Evolutionary conservation across 2,888 invertebrate genomes (phyloP).

Genomic region (Zele albiditarsus): DNA sequence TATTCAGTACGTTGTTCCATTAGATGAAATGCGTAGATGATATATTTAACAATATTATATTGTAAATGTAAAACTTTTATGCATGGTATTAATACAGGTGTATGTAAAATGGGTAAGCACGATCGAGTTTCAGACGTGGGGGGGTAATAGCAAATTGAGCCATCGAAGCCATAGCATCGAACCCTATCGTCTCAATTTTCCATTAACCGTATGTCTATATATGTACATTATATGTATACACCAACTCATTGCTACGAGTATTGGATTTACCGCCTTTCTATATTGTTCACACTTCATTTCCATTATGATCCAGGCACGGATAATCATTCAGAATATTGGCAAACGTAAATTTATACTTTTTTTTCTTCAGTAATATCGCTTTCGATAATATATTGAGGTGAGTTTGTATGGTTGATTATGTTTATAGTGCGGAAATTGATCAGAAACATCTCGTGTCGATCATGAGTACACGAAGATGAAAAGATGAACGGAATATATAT

Average conservation of each 20-base stretch:
- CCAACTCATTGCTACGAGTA: not conserved
- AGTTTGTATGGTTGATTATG: too few relatives aligned
- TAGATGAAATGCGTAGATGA: not conserved
- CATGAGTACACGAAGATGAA: too few relatives aligned
- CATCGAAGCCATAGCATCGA: conserved; percentile 1
- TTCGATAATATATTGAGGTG: too few relatives aligned
- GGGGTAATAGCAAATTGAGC: not conserved
- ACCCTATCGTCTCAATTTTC: not conserved
- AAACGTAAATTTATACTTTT: too few relatives aligned
- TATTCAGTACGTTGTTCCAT: not conserved
- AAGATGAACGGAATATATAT: too few relatives aligned
- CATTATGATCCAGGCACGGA: not conserved
- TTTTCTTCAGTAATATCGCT: too few relatives aligned
- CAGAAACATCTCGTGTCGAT: too few relatives aligned
- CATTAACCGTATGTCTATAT: not conserved
- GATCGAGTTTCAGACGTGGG: not conserved
- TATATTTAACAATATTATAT: not conserved
- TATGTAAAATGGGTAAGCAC: not conserved
- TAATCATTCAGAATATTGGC: too few relatives aligned
- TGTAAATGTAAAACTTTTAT: not conserved
- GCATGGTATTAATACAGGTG: not conserved
- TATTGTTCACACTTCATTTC: not conserved
- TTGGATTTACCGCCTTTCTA: not conserved
- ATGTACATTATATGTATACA: not conserved
- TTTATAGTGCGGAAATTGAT: too few relatives aligned